Conservation (phyloP, 2,113 vertebrate species). For the Halcyon senegalensis region DNA sequence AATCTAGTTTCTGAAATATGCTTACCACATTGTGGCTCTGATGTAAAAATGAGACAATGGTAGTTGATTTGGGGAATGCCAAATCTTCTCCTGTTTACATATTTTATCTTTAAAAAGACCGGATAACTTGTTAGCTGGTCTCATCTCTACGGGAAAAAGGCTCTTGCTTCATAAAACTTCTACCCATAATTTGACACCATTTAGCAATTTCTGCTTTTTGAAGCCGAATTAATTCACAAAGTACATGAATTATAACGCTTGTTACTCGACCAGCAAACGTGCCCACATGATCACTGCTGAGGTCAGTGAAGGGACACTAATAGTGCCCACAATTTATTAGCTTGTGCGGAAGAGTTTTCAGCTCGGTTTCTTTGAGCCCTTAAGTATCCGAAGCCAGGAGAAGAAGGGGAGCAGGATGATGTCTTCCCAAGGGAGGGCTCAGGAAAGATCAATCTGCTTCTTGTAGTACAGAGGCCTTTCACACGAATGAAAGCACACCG, state of each 20-base stretch:
- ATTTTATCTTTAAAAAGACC: not conserved
- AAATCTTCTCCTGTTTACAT: not conserved
- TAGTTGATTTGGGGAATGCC: not conserved
- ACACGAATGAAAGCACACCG: not conserved
- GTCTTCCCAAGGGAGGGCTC: not conserved
- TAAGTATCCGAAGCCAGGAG: not conserved
- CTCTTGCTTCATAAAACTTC: not conserved
- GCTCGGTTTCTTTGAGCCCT: not conserved
- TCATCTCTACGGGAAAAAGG: not conserved
- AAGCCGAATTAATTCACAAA: slow-evolving; percentile 41
- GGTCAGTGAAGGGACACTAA: not conserved
- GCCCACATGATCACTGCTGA: not conserved
- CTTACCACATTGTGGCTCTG: not conserved
- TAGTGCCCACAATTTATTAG: not conserved
- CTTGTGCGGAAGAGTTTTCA: not conserved
- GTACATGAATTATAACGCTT: slow-evolving; percentile 4
- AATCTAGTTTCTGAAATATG: not conserved
- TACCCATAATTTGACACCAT: slow-evolving; percentile 12
- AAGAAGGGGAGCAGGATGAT: not conserved
- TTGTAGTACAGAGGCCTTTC: not conserved
- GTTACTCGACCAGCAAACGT: slow-evolving; percentile 16
- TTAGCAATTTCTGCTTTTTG: slow-evolving; percentile 40
- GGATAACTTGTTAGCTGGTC: not conserved
- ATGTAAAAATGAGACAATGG: not conserved
- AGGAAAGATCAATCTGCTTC: not conserved